These are phyloP conservation scores for Lasioglossum leucozonium DNA, from an alignment of 2,888 invertebrate species.

Conservation along the genomic window DNA sequence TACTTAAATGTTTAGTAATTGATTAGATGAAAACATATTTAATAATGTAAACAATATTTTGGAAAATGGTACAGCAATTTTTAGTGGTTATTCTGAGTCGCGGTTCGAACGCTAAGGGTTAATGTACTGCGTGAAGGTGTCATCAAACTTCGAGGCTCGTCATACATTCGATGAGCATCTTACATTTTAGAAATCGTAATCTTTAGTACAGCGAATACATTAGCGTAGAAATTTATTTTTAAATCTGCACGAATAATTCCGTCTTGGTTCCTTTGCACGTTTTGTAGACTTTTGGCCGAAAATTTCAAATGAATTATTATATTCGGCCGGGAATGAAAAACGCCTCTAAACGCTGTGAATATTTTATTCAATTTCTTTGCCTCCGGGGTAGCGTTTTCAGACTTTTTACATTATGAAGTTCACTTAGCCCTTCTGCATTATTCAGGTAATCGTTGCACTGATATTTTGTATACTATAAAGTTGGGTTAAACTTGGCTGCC, in stretches of 20 bases:
- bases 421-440: conserved; percentile 10
- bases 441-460: conserved; percentile 5
- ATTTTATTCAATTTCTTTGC: conserved; percentile 6
- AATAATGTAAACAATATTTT: too few relatives aligned
- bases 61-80: too few relatives aligned
- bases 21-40: too few relatives aligned
- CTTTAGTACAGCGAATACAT: neutral
- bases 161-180: too few relatives aligned
- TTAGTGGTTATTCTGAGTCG: too few relatives aligned
- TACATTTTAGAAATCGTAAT: neutral
- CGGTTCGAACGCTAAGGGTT: neutral
- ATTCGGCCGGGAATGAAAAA: neutral
- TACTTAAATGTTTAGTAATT: too few relatives aligned
- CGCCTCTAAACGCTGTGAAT: neutral
- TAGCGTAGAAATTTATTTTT: neutral
- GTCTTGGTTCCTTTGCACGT: neutral
- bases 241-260: neutral
- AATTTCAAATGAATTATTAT: neutral
- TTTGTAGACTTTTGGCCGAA: neutral
- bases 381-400: neutral
- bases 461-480: conserved; percentile 3
- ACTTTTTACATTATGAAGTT: conserved; percentile 10
- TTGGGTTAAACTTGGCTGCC: neutral
- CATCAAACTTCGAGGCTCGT: neutral
- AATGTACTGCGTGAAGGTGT: neutral